Percentiles rank a stretch among this genome's conserved stretches.
These are phyloP conservation scores for Phodopus roborovskii DNA, from an alignment of 2,113 vertebrate species.

Conservation along the genomic window DNA sequence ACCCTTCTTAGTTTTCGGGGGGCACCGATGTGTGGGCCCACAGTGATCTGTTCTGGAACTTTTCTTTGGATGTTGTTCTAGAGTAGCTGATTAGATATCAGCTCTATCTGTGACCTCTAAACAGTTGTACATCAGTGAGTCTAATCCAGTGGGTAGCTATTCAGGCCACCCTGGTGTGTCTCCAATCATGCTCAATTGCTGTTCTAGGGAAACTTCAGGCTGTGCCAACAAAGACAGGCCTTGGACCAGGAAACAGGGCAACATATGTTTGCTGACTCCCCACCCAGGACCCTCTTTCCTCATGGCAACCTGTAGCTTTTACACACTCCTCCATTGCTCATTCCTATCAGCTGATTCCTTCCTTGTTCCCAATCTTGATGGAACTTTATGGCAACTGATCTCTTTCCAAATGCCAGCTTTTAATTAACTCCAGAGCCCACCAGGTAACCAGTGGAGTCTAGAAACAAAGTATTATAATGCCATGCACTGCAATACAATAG, in stretches of 20 bases:
- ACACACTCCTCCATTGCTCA: background rate
- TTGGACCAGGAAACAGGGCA: background rate
- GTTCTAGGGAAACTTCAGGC: background rate
- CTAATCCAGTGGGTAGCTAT: background rate
- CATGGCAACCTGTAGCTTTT: background rate
- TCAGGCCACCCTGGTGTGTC: background rate
- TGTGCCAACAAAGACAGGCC: background rate
- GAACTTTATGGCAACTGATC: background rate
- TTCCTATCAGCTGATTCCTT: background rate
- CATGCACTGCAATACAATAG: background rate
- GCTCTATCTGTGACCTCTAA: background rate
- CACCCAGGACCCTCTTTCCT: background rate
- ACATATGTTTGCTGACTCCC: background rate
- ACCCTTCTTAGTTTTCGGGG: background rate
- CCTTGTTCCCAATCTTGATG: background rate
- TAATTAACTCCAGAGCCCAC: background rate
- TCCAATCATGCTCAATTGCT: too few species aligned
- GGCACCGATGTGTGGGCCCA: background rate
- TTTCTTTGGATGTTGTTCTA: background rate
- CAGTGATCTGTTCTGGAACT: background rate
- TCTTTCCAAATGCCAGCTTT: slow-evolving; percentile 18
- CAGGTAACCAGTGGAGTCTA: background rate
- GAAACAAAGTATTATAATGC: slow-evolving; percentile 33
- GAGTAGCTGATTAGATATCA: background rate
- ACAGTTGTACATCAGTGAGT: background rate